A percentile compares a stretch with the other conserved stretches of the same genome.
phyloP scores from a whole-genome alignment of 1,140 invertebrate species.

The Sinella curviseta region DNA sequence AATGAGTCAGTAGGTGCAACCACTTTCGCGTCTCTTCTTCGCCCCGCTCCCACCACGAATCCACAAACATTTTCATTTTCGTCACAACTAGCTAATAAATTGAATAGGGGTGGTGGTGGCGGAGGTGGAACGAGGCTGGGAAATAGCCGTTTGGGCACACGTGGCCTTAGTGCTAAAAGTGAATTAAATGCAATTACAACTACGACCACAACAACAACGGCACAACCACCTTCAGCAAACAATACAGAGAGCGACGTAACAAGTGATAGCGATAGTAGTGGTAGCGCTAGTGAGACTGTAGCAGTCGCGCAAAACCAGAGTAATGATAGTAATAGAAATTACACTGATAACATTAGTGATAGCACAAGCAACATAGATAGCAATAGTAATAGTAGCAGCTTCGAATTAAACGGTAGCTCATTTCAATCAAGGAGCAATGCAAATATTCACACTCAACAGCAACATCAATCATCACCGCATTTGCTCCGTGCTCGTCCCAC shows the following conservation, averaged over 20 bases:
- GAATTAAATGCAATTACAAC: neutral
- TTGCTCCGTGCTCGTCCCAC: constrained; percentile 41
- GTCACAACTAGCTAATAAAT: neutral
- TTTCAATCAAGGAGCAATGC: neutral
- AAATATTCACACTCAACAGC: neutral
- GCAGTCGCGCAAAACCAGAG: too few relatives aligned
- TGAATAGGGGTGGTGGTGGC: neutral
- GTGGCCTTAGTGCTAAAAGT: neutral
- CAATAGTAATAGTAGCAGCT: neutral
- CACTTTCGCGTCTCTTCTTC: neutral
- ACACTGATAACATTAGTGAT: neutral
- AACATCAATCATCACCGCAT: neutral
- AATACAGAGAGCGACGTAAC: neutral
- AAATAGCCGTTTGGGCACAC: neutral
- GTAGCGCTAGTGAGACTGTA: neutral
- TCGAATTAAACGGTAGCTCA: constrained; percentile 5
- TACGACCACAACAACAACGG: neutral
- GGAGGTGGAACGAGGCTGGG: neutral
- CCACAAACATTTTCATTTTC: constrained; percentile 14
- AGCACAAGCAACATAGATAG: neutral
- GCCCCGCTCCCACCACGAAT: neutral
- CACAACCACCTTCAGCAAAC: neutral
- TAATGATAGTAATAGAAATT: neutral
- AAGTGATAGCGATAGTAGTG: constrained; percentile 2
- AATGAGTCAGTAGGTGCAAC: neutral